Evolutionary conservation across 2,888 invertebrate genomes (phyloP), one percentile per base, ranked within the genome.

Genomic region (Cerastoderma edule): DNA sequence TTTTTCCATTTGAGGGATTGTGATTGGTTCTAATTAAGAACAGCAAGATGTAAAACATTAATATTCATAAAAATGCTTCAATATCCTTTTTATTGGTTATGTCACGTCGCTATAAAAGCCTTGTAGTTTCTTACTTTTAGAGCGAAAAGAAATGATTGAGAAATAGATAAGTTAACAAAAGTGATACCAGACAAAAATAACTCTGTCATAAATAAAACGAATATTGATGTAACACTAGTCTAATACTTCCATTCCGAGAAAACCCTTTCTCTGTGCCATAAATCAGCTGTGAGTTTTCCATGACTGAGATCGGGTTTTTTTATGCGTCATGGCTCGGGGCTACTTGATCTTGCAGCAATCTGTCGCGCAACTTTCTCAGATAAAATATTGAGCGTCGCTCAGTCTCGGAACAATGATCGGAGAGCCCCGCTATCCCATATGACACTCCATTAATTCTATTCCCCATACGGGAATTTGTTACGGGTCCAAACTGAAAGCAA

Each of bases 271-370:
- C 39, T 13, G 39, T 39, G 39, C 24, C 27, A 50, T 50, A 50
- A 50, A 50, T 50, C 50, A 50, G 24, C 16, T 16, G 8, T 39
- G 39, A 13, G 39, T 50, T 50, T 50, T 50, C n/a, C n/a, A n/a
- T n/a, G n/a, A n/a, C 50, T 24, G 2, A 19, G 8, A 22, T 13
- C 22, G n/a, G n/a, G 24, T 50, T 50, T 50, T 50, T 50, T 50
- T 50, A 50, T 10, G 22, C 50, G 2, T 19, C n/a, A 50, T 50
- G 22, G 22, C 50, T 22, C 5, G 3, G 8, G 50, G 50, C 50
- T 50, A 50, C 22, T 50, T 50, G 50, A 50, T 50, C 19, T 22
- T 22, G 50, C 22, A 50, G 24, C 50, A 50, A 50, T 10, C 50
- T 50, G 50, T 50, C 22, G 22, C 50, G 24, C 10, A 50, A 50